A percentile compares a stretch with the other conserved stretches of the same genome.
These are phyloP conservation scores for Steatocranus sp. DNA, from an alignment of 2,797 vertebrate genomes.

Conservation along the genomic window DNA sequence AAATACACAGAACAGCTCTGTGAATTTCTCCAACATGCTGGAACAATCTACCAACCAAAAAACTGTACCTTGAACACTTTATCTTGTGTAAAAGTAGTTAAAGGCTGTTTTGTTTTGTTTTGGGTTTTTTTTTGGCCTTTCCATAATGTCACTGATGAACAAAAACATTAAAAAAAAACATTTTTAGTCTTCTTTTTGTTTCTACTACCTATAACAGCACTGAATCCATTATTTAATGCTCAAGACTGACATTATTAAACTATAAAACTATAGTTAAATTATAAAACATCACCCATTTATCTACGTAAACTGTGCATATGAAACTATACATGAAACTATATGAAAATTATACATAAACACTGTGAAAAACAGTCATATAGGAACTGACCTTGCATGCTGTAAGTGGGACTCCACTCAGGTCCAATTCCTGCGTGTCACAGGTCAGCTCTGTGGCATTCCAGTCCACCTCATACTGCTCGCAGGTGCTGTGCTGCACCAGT, in stretches of 20 bases:
- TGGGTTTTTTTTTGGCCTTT: accelerated
- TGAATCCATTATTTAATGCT: background rate
- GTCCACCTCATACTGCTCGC: conserved; percentile 74
- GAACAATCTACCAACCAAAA: background rate
- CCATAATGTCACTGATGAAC: background rate
- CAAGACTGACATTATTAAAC: background rate
- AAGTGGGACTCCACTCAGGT: conserved; percentile 42
- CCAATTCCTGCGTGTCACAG: conserved; percentile 67
- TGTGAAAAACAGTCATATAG: background rate
- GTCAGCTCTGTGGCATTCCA: conserved; percentile 72
- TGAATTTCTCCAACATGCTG: background rate
- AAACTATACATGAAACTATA: background rate
- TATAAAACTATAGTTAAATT: background rate
- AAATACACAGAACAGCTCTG: background rate
- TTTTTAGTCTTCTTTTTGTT: background rate
- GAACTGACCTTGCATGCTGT: background rate
- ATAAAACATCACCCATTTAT: background rate
- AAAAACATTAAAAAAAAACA: background rate
- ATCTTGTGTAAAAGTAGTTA: background rate
- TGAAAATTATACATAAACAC: background rate
- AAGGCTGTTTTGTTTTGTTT: background rate
- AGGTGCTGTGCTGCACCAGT: conserved; percentile 56
- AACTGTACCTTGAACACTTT: background rate
- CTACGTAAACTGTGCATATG: background rate
- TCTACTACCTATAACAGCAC: background rate